phyloP scores from a whole-genome alignment of 2,797 vertebrate species.

The Dryobates pubescens region DNA sequence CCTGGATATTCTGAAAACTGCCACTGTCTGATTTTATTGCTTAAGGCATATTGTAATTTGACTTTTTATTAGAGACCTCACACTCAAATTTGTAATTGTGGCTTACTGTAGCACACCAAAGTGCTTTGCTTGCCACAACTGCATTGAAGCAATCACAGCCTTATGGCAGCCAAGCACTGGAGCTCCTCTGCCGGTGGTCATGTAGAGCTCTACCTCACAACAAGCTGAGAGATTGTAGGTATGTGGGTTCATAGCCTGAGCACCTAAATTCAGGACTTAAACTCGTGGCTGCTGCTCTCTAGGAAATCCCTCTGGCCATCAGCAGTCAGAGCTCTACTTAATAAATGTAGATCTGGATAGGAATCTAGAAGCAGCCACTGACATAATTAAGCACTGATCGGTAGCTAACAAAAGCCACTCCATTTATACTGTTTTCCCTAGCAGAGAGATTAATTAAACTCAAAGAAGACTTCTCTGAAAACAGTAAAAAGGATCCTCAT shows the following conservation, averaged over 20 bases:
- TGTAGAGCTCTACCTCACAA: rapidly evolving
- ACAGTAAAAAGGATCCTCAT: neutral
- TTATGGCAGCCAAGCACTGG: neutral
- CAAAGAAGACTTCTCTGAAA: neutral
- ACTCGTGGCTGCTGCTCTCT: neutral
- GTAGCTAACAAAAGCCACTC: neutral
- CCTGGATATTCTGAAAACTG: neutral
- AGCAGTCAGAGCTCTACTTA: neutral
- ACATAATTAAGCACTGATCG: neutral
- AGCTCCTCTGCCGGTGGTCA: neutral
- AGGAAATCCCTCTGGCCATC: neutral
- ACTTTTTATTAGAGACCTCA: neutral
- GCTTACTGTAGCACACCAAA: neutral
- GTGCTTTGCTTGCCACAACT: neutral
- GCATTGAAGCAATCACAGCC: neutral
- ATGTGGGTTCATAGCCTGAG: rapidly evolving
- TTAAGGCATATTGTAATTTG: neutral
- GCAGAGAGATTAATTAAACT: neutral
- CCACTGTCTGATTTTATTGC: neutral
- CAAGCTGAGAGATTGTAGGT: neutral
- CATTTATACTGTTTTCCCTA: neutral
- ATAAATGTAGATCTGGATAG: neutral
- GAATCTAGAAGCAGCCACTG: neutral
- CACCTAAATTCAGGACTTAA: neutral
- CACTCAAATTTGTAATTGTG: neutral